Evolutionary conservation across 2,113 vertebrate species (phyloP).

Genomic region (Lepisosteus oculatus): DNA sequence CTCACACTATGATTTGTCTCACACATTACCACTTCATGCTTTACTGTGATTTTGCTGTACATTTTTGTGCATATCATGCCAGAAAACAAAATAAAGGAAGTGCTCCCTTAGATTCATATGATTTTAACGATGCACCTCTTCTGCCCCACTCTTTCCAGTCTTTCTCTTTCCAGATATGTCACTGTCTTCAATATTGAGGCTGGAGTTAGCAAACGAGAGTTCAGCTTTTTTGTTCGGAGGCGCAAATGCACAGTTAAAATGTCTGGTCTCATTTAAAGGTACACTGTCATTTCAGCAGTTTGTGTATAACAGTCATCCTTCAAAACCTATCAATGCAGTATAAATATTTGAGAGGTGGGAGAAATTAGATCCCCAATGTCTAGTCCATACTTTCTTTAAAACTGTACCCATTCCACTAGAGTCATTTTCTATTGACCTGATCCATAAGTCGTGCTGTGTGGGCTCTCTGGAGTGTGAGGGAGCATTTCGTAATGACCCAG

Average conservation of each 20-base stretch:
- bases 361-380: constrained; percentile 41
- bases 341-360: constrained; percentile 54
- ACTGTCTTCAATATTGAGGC: background rate
- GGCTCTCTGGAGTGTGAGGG: constrained; percentile 1
- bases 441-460: background rate
- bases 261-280: constrained; percentile 67
- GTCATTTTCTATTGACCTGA: constrained; percentile 8
- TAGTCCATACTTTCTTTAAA: too few relatives aligned
- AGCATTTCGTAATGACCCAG: constrained; percentile 4
- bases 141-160: background rate
- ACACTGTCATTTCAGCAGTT: constrained; percentile 61
- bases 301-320: constrained; percentile 55
- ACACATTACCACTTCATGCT: too few relatives aligned
- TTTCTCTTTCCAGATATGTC: background rate
- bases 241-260: constrained; percentile 60
- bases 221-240: constrained; percentile 57
- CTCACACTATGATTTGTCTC: too few relatives aligned
- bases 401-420: too few relatives aligned
- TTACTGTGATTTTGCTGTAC: too few relatives aligned
- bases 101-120: too few relatives aligned
- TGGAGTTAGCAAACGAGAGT: background rate
- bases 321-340: constrained; percentile 33
- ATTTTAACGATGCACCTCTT: too few relatives aligned
- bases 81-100: too few relatives aligned
- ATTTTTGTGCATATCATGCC: too few relatives aligned